Evolutionary conservation across 2,888 invertebrate genomes (phyloP).

Genomic region (Brachyptera putata): DNA sequence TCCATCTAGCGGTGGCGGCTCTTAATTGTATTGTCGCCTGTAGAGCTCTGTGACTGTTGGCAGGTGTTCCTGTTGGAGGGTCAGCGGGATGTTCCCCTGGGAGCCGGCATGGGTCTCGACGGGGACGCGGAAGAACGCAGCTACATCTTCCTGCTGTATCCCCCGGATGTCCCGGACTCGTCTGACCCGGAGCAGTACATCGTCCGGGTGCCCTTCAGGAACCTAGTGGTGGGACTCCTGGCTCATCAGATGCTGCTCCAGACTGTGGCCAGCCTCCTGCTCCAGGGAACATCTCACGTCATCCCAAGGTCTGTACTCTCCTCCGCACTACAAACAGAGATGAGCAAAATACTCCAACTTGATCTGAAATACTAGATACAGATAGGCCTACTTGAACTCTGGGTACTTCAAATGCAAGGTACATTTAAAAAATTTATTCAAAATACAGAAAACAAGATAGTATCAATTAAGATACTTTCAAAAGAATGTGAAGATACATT

Average conservation of each 20-base stretch:
- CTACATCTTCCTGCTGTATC: conserved; percentile 83
- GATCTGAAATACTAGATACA: no score
- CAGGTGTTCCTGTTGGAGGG: conserved; percentile 60
- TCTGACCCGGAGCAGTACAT: conserved; percentile 53
- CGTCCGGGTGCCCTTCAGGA: conserved; percentile 81
- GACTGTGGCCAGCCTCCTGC: conserved; percentile 79
- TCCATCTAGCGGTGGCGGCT: no score
- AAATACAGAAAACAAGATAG: no score
- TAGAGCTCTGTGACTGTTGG: no score
- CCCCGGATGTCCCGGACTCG: conserved; percentile 62
- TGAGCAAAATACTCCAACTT: no score
- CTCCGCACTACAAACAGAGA: no score
- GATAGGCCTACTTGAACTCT: no score
- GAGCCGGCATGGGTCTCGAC: not conserved
- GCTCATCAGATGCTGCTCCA: conserved; percentile 92
- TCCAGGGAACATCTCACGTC: conserved; percentile 66
- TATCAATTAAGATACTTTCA: no score
- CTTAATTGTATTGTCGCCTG: no score
- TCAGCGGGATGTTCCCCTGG: conserved; percentile 43
- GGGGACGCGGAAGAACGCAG: conserved; percentile 69
- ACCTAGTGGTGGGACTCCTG: conserved; percentile 80
- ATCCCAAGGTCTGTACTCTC: conserved; percentile 62
- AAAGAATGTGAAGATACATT: no score
- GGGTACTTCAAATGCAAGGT: no score
- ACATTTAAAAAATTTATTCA: no score